These are phyloP conservation scores for Trichechus manatus DNA, from an alignment of 2,113 vertebrate species.

Conservation along the genomic window DNA sequence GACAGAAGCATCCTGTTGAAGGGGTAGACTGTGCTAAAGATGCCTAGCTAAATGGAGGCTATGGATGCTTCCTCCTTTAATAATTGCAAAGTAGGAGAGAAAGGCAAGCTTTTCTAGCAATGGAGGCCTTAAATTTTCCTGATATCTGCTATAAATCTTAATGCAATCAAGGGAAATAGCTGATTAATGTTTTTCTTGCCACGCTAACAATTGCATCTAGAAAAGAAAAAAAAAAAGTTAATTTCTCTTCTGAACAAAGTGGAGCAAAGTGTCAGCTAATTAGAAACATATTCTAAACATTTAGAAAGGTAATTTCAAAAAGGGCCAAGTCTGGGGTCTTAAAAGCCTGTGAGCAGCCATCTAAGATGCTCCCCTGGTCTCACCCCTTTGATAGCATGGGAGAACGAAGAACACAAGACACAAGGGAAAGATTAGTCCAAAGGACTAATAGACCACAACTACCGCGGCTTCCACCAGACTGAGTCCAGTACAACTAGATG, in stretches of 20 bases:
- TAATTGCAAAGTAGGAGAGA: not conserved
- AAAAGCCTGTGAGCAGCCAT: no score
- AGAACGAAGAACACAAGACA: no score
- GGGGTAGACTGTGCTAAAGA: not conserved
- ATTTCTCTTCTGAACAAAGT: not conserved
- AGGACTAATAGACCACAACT: no score
- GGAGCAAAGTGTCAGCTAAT: not conserved
- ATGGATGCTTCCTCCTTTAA: not conserved
- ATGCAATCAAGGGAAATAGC: not conserved
- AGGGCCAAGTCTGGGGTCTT: not conserved
- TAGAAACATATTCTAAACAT: not conserved
- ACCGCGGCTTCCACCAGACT: no score
- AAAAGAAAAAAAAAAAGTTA: slow-evolving; percentile 7
- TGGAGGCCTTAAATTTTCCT: not conserved
- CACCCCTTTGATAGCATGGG: no score
- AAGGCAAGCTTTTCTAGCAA: not conserved
- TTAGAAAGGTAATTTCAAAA: slow-evolving; percentile 12
- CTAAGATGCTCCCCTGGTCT: no score
- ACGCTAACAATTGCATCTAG: not conserved
- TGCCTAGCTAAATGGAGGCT: not conserved
- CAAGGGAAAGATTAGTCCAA: no score
- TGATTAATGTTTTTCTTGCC: not conserved
- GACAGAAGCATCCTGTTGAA: not conserved
- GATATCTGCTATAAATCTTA: not conserved
- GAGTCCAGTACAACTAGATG: no score